Conservation (phyloP, 2,888 invertebrate species). For the Ophion costatus region DNA sequence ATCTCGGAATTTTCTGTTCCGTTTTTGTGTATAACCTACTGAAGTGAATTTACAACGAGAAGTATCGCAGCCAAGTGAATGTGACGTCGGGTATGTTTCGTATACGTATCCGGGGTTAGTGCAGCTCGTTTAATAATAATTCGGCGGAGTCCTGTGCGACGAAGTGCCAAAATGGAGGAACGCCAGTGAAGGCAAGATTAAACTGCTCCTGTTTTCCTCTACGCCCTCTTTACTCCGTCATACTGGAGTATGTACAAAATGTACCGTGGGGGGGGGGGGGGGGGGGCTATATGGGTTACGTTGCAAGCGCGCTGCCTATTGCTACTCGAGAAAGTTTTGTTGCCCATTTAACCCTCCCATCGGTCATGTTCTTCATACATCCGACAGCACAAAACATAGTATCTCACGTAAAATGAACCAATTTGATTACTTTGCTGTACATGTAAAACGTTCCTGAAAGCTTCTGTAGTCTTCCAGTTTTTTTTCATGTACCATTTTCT, state of each 20-base stretch:
- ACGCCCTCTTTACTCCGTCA: conserved; percentile 31
- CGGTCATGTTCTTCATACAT: conserved; percentile 3
- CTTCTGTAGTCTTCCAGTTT: background rate
- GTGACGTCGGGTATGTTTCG: conserved; percentile 1
- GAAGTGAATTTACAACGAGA: background rate
- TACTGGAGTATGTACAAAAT: conserved; percentile 37
- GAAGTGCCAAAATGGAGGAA: conserved; percentile 18
- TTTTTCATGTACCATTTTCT: background rate
- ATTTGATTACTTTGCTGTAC: conserved; percentile 23
- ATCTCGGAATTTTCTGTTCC: background rate
- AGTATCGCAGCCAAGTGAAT: background rate
- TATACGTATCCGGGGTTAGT: conserved; percentile 47
- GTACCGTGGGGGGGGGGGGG: background rate
- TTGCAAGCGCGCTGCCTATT: conserved; percentile 25
- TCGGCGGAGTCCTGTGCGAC: conserved; percentile 50
- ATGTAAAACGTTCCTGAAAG: background rate
- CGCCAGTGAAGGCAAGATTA: conserved; percentile 48
- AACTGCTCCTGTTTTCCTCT: conserved; percentile 36
- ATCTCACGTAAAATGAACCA: conserved; percentile 28
- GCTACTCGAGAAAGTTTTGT: conserved; percentile 48
- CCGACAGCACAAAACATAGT: conserved; percentile 26
- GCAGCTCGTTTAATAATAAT: conserved; percentile 61
- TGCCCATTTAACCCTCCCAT: conserved; percentile 8
- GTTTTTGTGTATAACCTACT: background rate
- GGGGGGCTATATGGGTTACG: conserved; percentile 11